Conservation (phyloP, 2,888 invertebrate genomes). For the Cyaniris semiargus region DNA sequence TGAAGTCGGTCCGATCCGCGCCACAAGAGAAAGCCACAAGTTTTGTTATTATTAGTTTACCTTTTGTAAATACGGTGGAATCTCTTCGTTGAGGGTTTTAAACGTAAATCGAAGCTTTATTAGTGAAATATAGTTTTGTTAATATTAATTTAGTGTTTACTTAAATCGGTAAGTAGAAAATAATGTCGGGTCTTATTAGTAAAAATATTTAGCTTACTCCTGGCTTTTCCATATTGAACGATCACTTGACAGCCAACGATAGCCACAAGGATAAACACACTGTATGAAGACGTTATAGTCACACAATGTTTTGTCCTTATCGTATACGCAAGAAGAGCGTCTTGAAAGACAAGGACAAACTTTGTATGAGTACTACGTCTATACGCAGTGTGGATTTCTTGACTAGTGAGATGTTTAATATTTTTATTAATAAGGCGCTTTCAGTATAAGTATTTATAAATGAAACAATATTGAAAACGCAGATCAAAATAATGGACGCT, state of each 20-base stretch:
- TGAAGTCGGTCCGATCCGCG: not conserved
- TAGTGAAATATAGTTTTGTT: constrained; percentile 55
- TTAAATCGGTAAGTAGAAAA: not conserved
- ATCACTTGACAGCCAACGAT: no score
- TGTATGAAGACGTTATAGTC: no score
- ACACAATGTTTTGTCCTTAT: no score
- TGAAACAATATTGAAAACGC: not conserved
- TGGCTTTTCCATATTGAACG: no score
- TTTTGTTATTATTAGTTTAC: not conserved
- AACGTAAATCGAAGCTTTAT: constrained; percentile 73
- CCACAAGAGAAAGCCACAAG: not conserved
- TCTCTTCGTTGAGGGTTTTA: constrained; percentile 55
- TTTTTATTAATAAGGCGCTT: not conserved
- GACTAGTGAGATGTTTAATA: not conserved
- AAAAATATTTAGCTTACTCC: not conserved
- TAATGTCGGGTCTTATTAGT: not conserved
- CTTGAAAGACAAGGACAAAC: no score
- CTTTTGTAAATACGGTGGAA: constrained; percentile 51
- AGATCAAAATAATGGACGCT: not conserved
- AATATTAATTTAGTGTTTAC: constrained; percentile 24
- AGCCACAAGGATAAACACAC: no score
- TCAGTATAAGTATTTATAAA: constrained; percentile 6
- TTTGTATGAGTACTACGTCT: no score
- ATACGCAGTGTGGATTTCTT: not conserved
- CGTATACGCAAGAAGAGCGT: no score